Evolutionary conservation across 2,113 vertebrate species (phyloP), one percentile per base, ranked within the genome.

Genomic region (Alaudala cheleensis): DNA sequence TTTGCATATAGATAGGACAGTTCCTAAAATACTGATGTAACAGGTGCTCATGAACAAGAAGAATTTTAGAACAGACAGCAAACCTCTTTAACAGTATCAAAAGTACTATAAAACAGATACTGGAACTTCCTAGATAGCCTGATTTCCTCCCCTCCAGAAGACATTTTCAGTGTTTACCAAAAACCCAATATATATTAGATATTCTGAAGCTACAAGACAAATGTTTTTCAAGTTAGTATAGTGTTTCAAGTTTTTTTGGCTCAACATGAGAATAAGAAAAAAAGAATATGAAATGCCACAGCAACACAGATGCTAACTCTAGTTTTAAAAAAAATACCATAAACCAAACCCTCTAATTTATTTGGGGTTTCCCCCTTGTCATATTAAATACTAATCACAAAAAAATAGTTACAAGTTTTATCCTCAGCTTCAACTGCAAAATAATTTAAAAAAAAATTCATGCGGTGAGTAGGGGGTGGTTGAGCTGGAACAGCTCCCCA

Each of bases 311-410:
- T 25, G 62, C n/a, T 66, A 94, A 88, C 47, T 94, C 69, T 91
- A 93, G 64, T 87, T 96, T 93, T 95, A 90, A 95, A 44, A 37
- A 84, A 93, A 81, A 94, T 71, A 51, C 54, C 49, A 14, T 73
- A 88, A 81, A 65, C 22, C 25, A 93, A 90, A 58, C 17, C 17
- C 15, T 58, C 33, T 58, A 40, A 34, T 88, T 74, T 56, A 72
- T 7, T 7, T 93, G 20, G 12, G 6, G 22, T 61, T 66, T 34
- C 13, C 28, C n/a, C 13, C 31, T 61, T 69, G 16, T 58, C 15
- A 21, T 44, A 66, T 79, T 70, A 76, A 83, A 76, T 53, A 54
- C 17, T n/a, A 79, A 76, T 45, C 54, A 77, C 9, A 51, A 69
- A 84, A 70, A 45, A 31, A 25, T 4, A 77, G 14, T 57, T 79